Conservation (phyloP, 2,797 vertebrate species). For the Centropyge bicolor region DNA sequence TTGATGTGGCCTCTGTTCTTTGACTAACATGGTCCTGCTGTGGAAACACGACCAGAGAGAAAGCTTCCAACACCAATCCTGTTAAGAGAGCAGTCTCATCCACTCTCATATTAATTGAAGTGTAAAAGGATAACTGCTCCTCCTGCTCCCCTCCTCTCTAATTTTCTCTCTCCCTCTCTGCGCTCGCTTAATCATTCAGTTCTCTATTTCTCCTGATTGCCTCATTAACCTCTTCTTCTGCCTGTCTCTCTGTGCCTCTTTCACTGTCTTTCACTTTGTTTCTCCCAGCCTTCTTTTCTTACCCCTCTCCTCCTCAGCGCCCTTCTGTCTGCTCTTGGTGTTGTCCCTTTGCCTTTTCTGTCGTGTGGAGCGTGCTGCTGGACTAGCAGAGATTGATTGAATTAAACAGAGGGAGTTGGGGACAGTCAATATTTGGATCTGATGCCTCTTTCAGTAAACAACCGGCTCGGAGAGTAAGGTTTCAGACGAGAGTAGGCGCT, state of each 20-base stretch:
- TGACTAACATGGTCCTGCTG: conserved; percentile 49
- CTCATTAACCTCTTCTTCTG: conserved; percentile 78
- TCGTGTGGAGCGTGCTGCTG: conserved; percentile 60
- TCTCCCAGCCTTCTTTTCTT: conserved; percentile 15
- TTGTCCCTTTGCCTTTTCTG: conserved; percentile 51
- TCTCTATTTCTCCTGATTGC: conserved; percentile 76
- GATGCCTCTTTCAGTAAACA: conserved; percentile 81
- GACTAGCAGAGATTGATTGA: conserved; percentile 75
- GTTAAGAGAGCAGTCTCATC: conserved; percentile 73
- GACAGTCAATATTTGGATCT: conserved; percentile 84
- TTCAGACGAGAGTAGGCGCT: conserved; percentile 61
- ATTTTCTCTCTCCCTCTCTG: conserved; percentile 70
- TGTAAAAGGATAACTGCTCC: conserved; percentile 81
- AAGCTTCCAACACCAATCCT: conserved; percentile 69
- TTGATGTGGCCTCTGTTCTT: conserved; percentile 46
- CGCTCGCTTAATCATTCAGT: conserved; percentile 74
- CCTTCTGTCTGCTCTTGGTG: conserved; percentile 33
- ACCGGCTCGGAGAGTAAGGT: conserved; percentile 51
- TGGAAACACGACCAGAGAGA: conserved; percentile 54
- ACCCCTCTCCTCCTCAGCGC: conserved; percentile 5
- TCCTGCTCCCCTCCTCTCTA: conserved; percentile 79
- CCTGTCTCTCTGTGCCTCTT: conserved; percentile 33
- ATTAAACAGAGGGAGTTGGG: conserved; percentile 78
- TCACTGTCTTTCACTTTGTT: conserved; percentile 40
- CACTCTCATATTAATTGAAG: conserved; percentile 79